phyloP scores from a whole-genome alignment of 2,113 vertebrate genomes.

The Mixornis gularis region DNA sequence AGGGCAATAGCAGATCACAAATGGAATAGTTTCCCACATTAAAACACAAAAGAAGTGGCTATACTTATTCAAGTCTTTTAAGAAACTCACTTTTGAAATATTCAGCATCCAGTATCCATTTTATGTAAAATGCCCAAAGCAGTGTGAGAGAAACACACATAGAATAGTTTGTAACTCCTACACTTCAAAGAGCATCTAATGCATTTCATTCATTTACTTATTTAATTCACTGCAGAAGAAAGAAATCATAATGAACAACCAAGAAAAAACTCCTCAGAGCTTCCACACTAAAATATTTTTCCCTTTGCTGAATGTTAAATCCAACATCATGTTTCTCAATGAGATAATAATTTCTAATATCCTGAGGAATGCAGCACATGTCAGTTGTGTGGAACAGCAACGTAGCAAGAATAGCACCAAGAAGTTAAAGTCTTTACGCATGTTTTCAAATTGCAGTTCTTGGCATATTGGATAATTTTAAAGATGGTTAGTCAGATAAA shows the following conservation, averaged over 20 bases:
- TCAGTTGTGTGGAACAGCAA: neutral
- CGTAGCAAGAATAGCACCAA: neutral
- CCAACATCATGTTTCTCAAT: neutral
- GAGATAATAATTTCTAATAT: neutral
- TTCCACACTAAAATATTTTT: neutral
- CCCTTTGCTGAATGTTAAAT: neutral
- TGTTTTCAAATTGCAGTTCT: neutral
- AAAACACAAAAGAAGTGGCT: neutral
- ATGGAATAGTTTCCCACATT: neutral
- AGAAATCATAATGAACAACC: neutral
- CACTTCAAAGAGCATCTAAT: neutral
- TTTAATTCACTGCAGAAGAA: neutral
- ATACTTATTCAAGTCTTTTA: neutral
- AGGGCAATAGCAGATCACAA: neutral
- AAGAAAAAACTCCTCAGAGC: neutral
- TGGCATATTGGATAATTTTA: neutral
- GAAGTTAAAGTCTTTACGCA: neutral
- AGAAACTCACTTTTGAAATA: neutral
- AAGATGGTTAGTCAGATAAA: neutral
- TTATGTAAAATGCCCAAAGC: neutral
- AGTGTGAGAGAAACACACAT: neutral
- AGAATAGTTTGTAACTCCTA: neutral
- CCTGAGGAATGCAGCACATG: neutral
- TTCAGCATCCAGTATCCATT: neutral
- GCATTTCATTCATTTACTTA: neutral